Conservation (phyloP, 1,140 invertebrate species). For the Thalassaphorura encarpata region DNA sequence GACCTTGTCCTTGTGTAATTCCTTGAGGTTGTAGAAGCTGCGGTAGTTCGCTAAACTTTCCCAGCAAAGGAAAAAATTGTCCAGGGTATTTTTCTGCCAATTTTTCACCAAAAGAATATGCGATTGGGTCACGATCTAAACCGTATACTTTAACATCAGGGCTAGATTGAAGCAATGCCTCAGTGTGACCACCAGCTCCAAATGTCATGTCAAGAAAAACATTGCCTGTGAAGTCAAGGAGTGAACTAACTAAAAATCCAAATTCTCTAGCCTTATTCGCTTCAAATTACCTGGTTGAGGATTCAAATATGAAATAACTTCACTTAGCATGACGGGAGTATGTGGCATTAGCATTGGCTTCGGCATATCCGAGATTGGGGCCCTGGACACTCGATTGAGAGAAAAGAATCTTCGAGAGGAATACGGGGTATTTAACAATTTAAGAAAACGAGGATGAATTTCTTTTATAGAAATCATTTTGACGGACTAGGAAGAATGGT, state of each 20-base stretch:
- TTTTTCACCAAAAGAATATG: slow-evolving; percentile 54
- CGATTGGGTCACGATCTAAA: slow-evolving; percentile 78
- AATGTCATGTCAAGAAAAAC: slow-evolving; percentile 81
- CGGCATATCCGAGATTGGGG: too few species aligned
- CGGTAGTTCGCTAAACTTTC: slow-evolving; percentile 78
- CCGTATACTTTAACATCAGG: slow-evolving; percentile 55
- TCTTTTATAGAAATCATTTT: neutral
- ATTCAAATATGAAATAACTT: slow-evolving; percentile 57
- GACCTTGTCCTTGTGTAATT: slow-evolving; percentile 42
- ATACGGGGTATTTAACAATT: neutral
- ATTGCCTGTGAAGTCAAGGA: slow-evolving; percentile 21
- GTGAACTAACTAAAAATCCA: neutral
- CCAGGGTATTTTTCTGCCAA: slow-evolving; percentile 54
- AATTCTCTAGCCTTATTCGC: neutral
- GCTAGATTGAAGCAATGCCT: slow-evolving; percentile 46
- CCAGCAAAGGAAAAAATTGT: slow-evolving; percentile 63
- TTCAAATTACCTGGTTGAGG: slow-evolving; percentile 45
- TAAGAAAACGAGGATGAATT: neutral
- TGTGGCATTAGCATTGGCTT: too few species aligned
- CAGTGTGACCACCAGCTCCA: slow-evolving; percentile 81
- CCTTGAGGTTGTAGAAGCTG: slow-evolving; percentile 49
- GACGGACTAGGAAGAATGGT: too few species aligned
- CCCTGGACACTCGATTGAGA: neutral
- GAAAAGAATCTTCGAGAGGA: neutral
- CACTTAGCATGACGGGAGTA: slow-evolving; percentile 58